Evolutionary conservation across 2,113 vertebrate species (phyloP).

Genomic region (Clarias macrocephalus): DNA sequence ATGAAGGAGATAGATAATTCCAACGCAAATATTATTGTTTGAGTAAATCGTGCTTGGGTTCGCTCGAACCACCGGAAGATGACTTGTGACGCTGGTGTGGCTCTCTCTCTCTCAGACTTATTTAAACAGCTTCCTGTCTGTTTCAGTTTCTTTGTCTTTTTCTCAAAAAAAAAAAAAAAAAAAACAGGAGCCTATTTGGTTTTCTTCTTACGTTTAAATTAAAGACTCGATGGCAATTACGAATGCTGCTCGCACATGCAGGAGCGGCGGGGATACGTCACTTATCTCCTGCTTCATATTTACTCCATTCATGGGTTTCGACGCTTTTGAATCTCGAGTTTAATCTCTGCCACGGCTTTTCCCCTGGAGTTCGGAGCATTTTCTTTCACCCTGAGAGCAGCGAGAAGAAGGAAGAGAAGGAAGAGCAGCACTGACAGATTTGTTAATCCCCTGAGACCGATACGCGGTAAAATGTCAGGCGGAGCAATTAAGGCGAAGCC

Average conservation of each 20-base stretch:
- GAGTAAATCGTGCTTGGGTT: slow-evolving; percentile 54
- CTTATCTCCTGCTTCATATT: not conserved
- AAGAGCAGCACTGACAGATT: slow-evolving; percentile 64
- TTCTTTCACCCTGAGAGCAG: too few relatives aligned
- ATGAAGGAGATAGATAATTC: slow-evolving; percentile 53
- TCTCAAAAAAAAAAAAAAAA: slow-evolving; percentile 2
- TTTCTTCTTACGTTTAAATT: slow-evolving; percentile 36
- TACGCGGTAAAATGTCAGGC: slow-evolving; percentile 69
- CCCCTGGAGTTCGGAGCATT: too few relatives aligned
- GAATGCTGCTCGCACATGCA: not conserved
- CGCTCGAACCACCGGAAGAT: slow-evolving; percentile 41
- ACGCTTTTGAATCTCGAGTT: not conserved
- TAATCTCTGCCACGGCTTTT: not conserved
- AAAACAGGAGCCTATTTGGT: slow-evolving; percentile 38
- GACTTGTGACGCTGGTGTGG: slow-evolving; percentile 35
- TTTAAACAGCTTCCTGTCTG: slow-evolving; percentile 59
- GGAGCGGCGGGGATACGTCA: too few relatives aligned
- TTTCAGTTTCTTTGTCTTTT: slow-evolving; percentile 44
- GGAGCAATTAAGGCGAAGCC: slow-evolving; percentile 62
- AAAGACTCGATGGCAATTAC: not conserved
- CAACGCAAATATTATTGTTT: slow-evolving; percentile 55
- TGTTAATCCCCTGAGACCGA: slow-evolving; percentile 65
- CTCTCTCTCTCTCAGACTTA: slow-evolving; percentile 57
- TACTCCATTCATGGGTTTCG: not conserved
- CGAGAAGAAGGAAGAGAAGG: slow-evolving; percentile 41